Evolutionary conservation across 2,888 invertebrate species (phyloP).

Genomic region (Aquatica leii): DNA sequence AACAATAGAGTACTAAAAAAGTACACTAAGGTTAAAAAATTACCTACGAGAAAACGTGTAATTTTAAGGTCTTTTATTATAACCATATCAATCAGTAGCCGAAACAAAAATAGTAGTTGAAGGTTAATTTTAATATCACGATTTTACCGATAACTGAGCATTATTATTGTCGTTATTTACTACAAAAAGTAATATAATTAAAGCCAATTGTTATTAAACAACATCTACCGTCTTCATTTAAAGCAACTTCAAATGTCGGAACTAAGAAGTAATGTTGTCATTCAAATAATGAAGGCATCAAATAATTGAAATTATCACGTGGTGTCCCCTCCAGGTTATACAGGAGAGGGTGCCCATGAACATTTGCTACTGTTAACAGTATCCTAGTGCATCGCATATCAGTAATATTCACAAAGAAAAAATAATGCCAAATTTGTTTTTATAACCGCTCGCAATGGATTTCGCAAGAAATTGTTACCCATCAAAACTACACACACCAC

Average conservation of each 20-base stretch:
- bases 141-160: too few relatives aligned
- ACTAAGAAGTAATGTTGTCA: conserved; percentile 24
- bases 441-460: not conserved
- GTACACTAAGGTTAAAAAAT: too few relatives aligned
- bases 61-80: too few relatives aligned
- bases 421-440: conserved; percentile 4
- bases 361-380: conserved; percentile 31
- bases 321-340: conserved; percentile 45
- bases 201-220: too few relatives aligned
- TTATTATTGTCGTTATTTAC: too few relatives aligned
- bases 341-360: conserved; percentile 44
- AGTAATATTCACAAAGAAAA: conserved; percentile 1
- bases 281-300: conserved; percentile 31
- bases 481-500: not conserved
- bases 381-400: conserved; percentile 31
- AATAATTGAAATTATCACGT: conserved; percentile 43
- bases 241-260: conserved; percentile 10
- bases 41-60: too few relatives aligned
- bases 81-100: too few relatives aligned
- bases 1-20: too few relatives aligned
- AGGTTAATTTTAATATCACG: too few relatives aligned
- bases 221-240: not conserved
- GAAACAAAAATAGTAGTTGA: too few relatives aligned
- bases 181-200: too few relatives aligned
- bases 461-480: not conserved